These are phyloP conservation scores for Nowickia ferox DNA, from an alignment of 2,888 invertebrate species.

Conservation along the genomic window DNA sequence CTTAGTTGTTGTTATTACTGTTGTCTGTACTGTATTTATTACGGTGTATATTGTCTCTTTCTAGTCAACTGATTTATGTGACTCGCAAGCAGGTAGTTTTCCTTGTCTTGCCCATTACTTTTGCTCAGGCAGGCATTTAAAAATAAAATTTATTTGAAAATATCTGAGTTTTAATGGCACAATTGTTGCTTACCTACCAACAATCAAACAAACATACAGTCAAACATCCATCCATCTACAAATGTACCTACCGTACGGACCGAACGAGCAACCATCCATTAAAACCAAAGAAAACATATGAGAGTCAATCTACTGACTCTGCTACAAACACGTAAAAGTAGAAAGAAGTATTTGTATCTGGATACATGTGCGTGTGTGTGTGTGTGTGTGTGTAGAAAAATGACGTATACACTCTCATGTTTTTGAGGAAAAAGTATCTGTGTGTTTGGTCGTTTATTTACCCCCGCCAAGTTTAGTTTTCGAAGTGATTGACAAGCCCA, in stretches of 20 bases:
- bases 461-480: constrained; percentile 81
- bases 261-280: constrained; percentile 43
- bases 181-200: constrained; percentile 78
- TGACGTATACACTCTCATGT: constrained; percentile 55
- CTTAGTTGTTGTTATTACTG: constrained; percentile 26
- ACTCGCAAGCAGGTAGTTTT: constrained; percentile 64
- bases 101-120: constrained; percentile 66
- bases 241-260: constrained; percentile 21
- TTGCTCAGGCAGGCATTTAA: constrained; percentile 40
- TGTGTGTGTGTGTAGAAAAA: constrained; percentile 52
- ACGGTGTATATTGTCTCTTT: constrained; percentile 58
- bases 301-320: constrained; percentile 52
- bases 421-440: constrained; percentile 68
- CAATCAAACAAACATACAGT: constrained; percentile 41
- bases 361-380: constrained; percentile 38
- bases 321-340: constrained; percentile 17
- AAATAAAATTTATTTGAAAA: constrained; percentile 71
- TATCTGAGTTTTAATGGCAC: constrained; percentile 79
- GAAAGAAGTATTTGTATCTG: constrained; percentile 54
- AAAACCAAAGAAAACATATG: constrained; percentile 59
- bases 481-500: constrained; percentile 83
- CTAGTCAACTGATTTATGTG: constrained; percentile 60
- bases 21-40: constrained; percentile 42
- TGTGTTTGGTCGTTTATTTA: constrained; percentile 74
- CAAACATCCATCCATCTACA: constrained; percentile 34